Evolutionary conservation across 1,140 invertebrate genomes (phyloP), one percentile per base, ranked within the genome.

Genomic region (Cryptotermes secundus): DNA sequence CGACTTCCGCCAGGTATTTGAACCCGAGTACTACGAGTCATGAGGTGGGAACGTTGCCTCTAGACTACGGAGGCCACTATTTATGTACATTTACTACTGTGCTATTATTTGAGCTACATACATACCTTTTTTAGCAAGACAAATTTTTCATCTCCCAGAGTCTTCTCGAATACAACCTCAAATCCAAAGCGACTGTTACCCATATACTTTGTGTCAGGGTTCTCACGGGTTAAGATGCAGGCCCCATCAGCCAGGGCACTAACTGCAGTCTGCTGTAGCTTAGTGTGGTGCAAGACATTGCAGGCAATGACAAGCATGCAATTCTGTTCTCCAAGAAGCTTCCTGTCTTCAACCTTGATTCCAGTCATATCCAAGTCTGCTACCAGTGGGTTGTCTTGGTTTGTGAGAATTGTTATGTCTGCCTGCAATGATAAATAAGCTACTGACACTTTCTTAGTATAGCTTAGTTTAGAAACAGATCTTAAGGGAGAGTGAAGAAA

Each of bases 281-380:
- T 65, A 6, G 10, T 81, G 34, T 86, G 88, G 0, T 86, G 85
- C 2, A 90, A 36, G 0, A 92, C 84, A 80, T 87, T 85, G 9
- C 87, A 84, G 22, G 88, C 92, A 82, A 94, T 87, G 12, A 92
- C 90, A 26, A 95, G 87, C 3, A 93, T 87, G 14, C 91, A 90
- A 79, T 93, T 93, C 0, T 90, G 89, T 85, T 95, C 93, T 0
- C 88, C 87, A 16, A 87, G 87, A 2, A 95, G 22, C 86, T 93
- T 94, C 84, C 92, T 93, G 35, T 92, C 91, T 83, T 95, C 93
- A 0, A 93, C 88, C 10, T 89, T 91, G 19, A 95, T 89, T 42
- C 91, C 90, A 1, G 88, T 85, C 4, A 31, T 72, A 10, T 72
- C 59, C n/a, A 72, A 72, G 26, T 72, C n/a, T 7, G 7, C 12